Evolutionary conservation across 2,888 invertebrate genomes (phyloP).

Genomic region (Geotrupes spiniger): DNA sequence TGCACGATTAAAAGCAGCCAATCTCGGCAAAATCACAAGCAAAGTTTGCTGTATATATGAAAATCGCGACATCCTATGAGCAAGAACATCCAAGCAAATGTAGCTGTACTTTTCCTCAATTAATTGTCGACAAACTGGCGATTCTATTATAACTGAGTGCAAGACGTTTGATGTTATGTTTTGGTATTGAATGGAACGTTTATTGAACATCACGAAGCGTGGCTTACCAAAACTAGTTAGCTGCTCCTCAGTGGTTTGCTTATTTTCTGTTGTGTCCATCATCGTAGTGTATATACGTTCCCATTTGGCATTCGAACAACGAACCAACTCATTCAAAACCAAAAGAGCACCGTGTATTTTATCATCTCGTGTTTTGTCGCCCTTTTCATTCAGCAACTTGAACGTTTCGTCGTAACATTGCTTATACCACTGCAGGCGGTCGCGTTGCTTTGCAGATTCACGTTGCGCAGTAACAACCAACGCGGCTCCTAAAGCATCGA

Average conservation of each 20-base stretch:
- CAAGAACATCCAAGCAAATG: conserved; percentile 76
- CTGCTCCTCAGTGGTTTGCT: conserved; percentile 36
- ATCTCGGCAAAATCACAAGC: conserved; percentile 80
- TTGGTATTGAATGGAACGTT: conserved; percentile 40
- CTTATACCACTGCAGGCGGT: conserved; percentile 88
- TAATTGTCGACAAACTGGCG: conserved; percentile 79
- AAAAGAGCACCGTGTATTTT: conserved; percentile 89
- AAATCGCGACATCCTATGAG: conserved; percentile 67
- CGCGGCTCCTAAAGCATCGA: conserved; percentile 91
- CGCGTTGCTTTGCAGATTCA: conserved; percentile 90
- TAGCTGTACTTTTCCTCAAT: conserved; percentile 80
- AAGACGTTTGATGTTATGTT: conserved; percentile 54
- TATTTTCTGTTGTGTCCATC: conserved; percentile 53
- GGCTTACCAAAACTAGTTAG: conserved; percentile 44
- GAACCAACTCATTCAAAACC: conserved; percentile 88
- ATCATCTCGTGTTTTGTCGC: conserved; percentile 82
- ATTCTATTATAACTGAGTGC: conserved; percentile 71
- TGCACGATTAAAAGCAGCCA: conserved; percentile 89
- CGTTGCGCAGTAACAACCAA: conserved; percentile 92
- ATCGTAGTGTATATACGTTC: conserved; percentile 75
- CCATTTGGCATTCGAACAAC: conserved; percentile 87
- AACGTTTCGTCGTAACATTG: conserved; percentile 91
- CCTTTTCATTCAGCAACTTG: conserved; percentile 70
- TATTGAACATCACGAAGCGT: conserved; percentile 51
- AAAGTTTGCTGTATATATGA: conserved; percentile 84